Evolutionary conservation across 2,888 invertebrate species (phyloP), one percentile per base, ranked within the genome.

Genomic region (Germaria angustata): DNA sequence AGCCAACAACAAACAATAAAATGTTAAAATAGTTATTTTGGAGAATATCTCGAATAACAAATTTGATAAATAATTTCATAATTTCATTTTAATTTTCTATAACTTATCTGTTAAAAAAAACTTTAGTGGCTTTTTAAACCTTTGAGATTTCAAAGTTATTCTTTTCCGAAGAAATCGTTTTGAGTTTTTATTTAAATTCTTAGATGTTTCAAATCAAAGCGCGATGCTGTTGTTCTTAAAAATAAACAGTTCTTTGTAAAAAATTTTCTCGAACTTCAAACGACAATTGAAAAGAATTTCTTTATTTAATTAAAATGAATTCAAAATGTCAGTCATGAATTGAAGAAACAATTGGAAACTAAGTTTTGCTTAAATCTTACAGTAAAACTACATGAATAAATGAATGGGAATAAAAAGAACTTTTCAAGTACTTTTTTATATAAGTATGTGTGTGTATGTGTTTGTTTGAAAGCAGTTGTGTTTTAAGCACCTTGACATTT

Each of bases 401-500:
- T 32, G 22, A 53, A 13, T 53, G 28, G 6, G 15, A 44, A 2
- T 20, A 53, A 41, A 41, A 44, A 44, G 65, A 51, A 44, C 22
- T 73, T 73, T 73, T 65, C 44, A 65, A 73, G 73, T 55, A 15
- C 41, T 73, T 65, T 22, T 73, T 46, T 71, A 61, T 73, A 22
- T 15, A 20, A 57, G 22, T 36, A 57, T 39, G 13, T 39, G 15
- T 22, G 34, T 63, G 36, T 17, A 57, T 3, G 20, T 20, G 17
- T 36, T 36, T 36, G 22, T 36, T 17, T 55, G 17, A 32, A 44
- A 63, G 41, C 22, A 73, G 34, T 66, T 76, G 68, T 68, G 28
- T 9, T 57, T 59, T 39, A 65, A 66, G 53, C 76, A 81, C 76
- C 71, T 81, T 81, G 81, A 76, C 71, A 69, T 81, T 81, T 81